Percentiles rank a stretch among this genome's conserved stretches.
These are phyloP conservation scores for Sapajus apella DNA, from an alignment of 2,113 vertebrate genomes.

Conservation along the genomic window DNA sequence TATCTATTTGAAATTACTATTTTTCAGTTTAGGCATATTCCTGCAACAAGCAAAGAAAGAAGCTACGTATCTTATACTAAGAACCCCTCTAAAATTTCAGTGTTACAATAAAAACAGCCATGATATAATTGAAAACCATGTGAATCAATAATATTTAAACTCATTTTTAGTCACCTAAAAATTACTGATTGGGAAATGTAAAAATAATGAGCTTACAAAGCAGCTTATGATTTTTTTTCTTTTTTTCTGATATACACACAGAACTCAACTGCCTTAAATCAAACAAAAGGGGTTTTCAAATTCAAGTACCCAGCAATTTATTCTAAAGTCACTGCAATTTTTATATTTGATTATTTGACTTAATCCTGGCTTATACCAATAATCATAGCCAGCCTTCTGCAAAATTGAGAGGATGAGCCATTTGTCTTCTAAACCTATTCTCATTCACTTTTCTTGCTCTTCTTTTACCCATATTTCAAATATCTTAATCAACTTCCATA, in stretches of 20 bases:
- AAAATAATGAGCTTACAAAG: background rate
- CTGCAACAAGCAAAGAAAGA: background rate
- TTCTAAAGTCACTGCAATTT: conserved; percentile 48
- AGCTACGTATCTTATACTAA: background rate
- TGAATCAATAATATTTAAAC: background rate
- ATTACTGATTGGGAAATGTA: background rate
- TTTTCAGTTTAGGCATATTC: background rate
- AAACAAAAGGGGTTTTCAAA: conserved; percentile 27
- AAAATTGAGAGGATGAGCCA: conserved; percentile 6
- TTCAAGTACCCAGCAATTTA: conserved; percentile 40
- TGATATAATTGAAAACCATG: background rate
- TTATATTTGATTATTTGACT: conserved; percentile 64
- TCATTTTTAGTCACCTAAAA: background rate
- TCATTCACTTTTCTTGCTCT: background rate
- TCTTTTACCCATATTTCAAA: background rate
- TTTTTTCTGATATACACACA: background rate
- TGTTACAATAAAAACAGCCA: background rate
- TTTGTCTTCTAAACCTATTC: conserved; percentile 15
- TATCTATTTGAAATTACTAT: background rate
- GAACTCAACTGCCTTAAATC: conserved; percentile 20
- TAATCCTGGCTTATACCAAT: conserved; percentile 31
- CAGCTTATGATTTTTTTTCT: background rate
- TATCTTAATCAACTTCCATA: background rate
- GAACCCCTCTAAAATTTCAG: background rate
- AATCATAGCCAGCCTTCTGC: conserved; percentile 44